Evolutionary conservation across 35 echinoderm and acorn worm species (phyloP), one percentile per base, ranked within the genome.

Genomic region (Strongylocentrotus purpuratus): DNA sequence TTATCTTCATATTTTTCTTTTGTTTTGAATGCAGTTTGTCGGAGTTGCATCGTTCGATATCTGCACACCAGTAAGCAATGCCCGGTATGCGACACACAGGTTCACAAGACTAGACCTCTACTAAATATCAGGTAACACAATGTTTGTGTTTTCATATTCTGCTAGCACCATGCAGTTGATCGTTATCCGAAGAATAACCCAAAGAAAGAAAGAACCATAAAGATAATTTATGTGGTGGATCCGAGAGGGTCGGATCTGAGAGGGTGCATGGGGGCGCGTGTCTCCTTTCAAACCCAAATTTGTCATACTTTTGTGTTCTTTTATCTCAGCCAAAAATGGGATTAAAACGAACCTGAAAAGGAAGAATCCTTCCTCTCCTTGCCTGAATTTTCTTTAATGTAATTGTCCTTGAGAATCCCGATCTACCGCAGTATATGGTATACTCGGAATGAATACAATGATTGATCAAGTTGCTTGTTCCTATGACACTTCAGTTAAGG

Each of bases 101-200:
- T 99, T 17, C 98, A 99, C 87, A 99, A 99, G 71, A 99, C 98
- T n/a, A 59, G 97, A 22, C 98, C 98, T 33, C 90, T 99, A 28
- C 94, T 94, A 10, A 97, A 99, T 46, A 97, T 96, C 86, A 99
- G 98, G 98, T 97, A 96, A 45, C 47, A 11, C 31, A 5, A 15
- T 32, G 22, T 31, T 93, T 89, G 12, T 46, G 5, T 46, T 46
- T 18, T 10, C 18, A 47, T 93, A 55, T 46, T 25, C 9, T 11
- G 7, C 4, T 31, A 46, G 13, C 9, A n/a, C 33, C 89, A 11
- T 91, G 9, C 33, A 17, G 2, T 13, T 6, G 14, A 89, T 14
- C 13, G 25, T 32, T 35, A 35, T 35, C 14, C 0, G 14, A 15
- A 89, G 17, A 28, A 15, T 32, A 6, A 0, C 33, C 17, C 12